Evolutionary conservation across 2,888 invertebrate genomes (phyloP).

Genomic region (Lycophotia porphyrea): DNA sequence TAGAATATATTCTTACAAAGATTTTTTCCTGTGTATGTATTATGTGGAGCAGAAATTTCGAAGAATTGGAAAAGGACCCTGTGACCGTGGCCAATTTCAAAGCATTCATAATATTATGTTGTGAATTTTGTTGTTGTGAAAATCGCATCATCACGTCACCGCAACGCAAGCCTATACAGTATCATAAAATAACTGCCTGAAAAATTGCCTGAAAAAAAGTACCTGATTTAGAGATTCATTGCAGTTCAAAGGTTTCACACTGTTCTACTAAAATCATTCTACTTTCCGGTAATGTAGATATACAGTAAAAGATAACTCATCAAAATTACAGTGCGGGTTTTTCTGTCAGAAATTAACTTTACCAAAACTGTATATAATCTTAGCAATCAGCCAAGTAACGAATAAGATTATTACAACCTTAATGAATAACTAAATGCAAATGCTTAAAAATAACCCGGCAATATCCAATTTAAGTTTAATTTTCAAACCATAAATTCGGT

Average conservation of each 20-base stretch:
- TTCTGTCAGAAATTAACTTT: neutral
- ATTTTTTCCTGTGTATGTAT: neutral
- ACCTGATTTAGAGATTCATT: neutral
- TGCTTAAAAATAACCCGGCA: slow-evolving; percentile 84
- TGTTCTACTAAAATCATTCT: too few species aligned
- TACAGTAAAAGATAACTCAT: neutral
- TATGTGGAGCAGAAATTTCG: neutral
- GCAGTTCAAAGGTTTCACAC: neutral
- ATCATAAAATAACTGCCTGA: too few species aligned
- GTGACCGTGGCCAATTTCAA: slow-evolving; percentile 4
- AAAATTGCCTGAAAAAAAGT: neutral
- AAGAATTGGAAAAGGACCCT: slow-evolving; percentile 19
- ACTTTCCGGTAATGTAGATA: neutral
- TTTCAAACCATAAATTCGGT: slow-evolving; percentile 89
- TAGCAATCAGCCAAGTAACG: slow-evolving; percentile 35
- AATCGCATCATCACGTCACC: neutral
- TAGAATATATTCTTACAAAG: neutral
- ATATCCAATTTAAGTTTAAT: slow-evolving; percentile 89
- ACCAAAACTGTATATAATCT: neutral
- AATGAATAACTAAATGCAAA: slow-evolving; percentile 84
- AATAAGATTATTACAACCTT: slow-evolving; percentile 72
- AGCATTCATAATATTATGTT: neutral
- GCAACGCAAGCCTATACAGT: neutral
- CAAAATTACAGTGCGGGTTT: neutral
- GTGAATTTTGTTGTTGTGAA: neutral